A percentile compares a stretch with the other conserved stretches of the same genome.
Evolutionary conservation across 1,140 invertebrate species (phyloP).

Genomic region (Aethina tumida): DNA sequence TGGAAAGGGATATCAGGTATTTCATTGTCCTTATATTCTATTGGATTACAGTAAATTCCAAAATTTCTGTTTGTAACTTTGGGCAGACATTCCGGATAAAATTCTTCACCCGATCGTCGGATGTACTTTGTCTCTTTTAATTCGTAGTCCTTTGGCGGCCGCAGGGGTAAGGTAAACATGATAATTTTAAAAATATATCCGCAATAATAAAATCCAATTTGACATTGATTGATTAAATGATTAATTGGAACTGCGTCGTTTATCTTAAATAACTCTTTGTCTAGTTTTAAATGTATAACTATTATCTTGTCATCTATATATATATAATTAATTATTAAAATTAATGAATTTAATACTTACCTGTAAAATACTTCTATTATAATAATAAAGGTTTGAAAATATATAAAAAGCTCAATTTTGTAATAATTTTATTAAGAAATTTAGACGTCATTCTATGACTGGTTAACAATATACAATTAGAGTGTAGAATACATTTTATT

Average conservation of each 20-base stretch:
- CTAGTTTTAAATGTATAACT: no score
- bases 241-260: no score
- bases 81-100: constrained; percentile 23
- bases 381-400: no score
- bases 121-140: constrained; percentile 20
- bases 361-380: no score
- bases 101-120: constrained; percentile 18
- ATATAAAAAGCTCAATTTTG: no score
- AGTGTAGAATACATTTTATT: constrained; percentile 20
- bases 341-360: no score
- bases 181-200: constrained; percentile 12
- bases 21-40: constrained; percentile 23
- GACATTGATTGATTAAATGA: no score
- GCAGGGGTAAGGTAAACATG: constrained; percentile 29
- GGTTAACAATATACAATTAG: constrained; percentile 18
- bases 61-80: constrained; percentile 26
- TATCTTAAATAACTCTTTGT: no score
- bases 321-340: no score
- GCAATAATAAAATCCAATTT: no score
- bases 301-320: no score
- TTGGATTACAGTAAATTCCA: constrained; percentile 23
- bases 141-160: constrained; percentile 29
- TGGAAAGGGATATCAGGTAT: constrained; percentile 10
- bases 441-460: constrained; percentile 21
- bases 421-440: constrained; percentile 20